Evolutionary conservation across 2,113 vertebrate species (phyloP), one percentile per base, ranked within the genome.

Genomic region (Oxygymnocypris stewartii): DNA sequence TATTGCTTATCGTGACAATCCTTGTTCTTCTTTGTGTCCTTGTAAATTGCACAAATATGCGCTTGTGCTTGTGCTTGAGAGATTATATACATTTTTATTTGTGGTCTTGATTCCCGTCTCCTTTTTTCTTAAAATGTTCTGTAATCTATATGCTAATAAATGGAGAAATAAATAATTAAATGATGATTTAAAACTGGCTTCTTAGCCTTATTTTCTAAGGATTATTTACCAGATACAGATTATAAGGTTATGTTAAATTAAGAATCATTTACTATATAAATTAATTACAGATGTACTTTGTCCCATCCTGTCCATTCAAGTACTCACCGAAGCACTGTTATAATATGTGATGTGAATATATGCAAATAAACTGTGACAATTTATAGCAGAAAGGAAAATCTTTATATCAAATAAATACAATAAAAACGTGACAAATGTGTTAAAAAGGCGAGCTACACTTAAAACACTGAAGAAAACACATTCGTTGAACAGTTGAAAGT

Each of bases 1-100:
- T 65, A 31, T 31, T 47, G 59, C 18, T 47, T 65, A 47, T 67
- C 9, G 6, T 20, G 14, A 67, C n/a, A 65, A 25, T 80, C 35
- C 54, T 61, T n/a, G 10, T 63, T 63, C 2, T 42, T 81, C 14
- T 31, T 65, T 65, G 35, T 63, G 14, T 65, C n/a, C 59, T 81
- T 81, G 23, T 75, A 75, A 47, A 25, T 16, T 47, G 73, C 59
- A 81, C 40, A 81, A 25, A 25, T 65, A 65, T 81, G 79, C 79
- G 65, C 40, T 65, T 81, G 40, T 47, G 40, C 61, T 80, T 25
- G 54, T 4, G 31, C 2, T 12, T 42, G 20, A 23, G 16, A 61
- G 59, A 31, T 71, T 37, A 4, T 71, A 20, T 18, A 40, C 2
- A 4, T 69, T 42, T 71, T 18, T 61, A 25, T 20, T 2, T 59